These are phyloP conservation scores for Anthophora plumipes DNA, from an alignment of 2,888 invertebrate species.

Conservation along the genomic window DNA sequence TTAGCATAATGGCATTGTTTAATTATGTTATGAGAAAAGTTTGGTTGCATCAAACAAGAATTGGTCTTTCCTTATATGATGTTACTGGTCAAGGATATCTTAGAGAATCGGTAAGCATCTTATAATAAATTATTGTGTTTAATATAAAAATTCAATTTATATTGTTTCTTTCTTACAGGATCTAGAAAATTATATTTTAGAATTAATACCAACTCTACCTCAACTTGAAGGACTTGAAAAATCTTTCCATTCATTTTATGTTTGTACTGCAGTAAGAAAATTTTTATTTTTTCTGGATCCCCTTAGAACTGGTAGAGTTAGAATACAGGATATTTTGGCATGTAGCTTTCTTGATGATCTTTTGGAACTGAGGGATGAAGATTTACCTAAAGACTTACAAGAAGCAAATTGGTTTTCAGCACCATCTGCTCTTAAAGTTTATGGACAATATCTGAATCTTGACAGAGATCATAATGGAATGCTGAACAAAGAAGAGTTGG, in stretches of 20 bases:
- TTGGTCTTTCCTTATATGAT: conserved; percentile 97
- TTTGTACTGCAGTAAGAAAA: conserved; percentile 97
- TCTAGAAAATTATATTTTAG: conserved; percentile 97
- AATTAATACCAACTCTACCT: conserved; percentile 95
- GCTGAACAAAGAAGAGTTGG: conserved; percentile 95
- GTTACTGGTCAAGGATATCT: conserved; percentile 96
- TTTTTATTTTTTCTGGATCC: conserved; percentile 98
- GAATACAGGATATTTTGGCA: conserved; percentile 96
- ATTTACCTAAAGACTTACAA: conserved; percentile 92
- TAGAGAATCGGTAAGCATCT: conserved; percentile 89
- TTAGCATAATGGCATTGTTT: conserved; percentile 95
- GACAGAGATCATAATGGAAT: conserved; percentile 98
- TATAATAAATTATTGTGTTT: neutral
- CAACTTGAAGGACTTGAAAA: conserved; percentile 96
- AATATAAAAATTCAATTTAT: neutral
- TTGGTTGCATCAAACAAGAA: conserved; percentile 97
- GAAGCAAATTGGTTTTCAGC: conserved; percentile 97
- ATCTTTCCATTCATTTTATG: conserved; percentile 97
- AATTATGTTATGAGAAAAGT: conserved; percentile 98
- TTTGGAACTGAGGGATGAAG: conserved; percentile 94
- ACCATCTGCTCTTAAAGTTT: conserved; percentile 94
- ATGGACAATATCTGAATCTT: conserved; percentile 96
- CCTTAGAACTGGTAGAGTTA: conserved; percentile 93
- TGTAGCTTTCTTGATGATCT: conserved; percentile 97
- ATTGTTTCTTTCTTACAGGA: conserved; percentile 87